Evolutionary conservation across 1,140 invertebrate genomes (phyloP).

Genomic region (Apis cerana): DNA sequence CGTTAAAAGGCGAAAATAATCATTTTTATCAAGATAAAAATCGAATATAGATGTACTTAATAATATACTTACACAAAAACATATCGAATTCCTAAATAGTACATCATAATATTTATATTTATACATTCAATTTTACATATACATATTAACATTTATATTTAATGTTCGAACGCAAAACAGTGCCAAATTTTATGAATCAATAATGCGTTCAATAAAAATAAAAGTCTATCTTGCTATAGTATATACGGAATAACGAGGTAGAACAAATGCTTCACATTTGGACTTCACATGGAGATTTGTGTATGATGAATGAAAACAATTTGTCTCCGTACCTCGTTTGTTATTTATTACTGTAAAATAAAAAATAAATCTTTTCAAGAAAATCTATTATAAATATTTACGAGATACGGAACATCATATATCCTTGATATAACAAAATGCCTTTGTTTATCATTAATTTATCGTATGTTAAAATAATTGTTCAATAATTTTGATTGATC

Average conservation of each 20-base stretch:
- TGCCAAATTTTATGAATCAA: neutral
- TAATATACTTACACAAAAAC: neutral
- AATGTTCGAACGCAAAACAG: too few relatives aligned
- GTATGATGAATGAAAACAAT: neutral
- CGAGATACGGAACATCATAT: neutral
- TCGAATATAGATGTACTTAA: neutral
- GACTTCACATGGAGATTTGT: neutral
- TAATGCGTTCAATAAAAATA: neutral
- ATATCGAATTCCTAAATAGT: neutral
- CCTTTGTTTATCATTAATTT: neutral
- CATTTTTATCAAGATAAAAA: neutral
- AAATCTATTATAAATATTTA: neutral
- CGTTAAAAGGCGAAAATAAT: neutral
- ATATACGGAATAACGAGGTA: slow-evolving; percentile 8
- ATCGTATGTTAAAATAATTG: neutral
- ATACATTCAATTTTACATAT: neutral
- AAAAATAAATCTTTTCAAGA: neutral
- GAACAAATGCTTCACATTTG: neutral
- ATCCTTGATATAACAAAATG: neutral
- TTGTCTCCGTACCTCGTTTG: neutral
- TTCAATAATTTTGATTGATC: neutral
- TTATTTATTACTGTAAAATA: neutral
- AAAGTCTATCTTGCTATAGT: neutral
- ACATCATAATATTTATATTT: neutral
- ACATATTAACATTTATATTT: neutral